Evolutionary conservation across 2,888 invertebrate species (phyloP).

Genomic region (Tenthredo livida): DNA sequence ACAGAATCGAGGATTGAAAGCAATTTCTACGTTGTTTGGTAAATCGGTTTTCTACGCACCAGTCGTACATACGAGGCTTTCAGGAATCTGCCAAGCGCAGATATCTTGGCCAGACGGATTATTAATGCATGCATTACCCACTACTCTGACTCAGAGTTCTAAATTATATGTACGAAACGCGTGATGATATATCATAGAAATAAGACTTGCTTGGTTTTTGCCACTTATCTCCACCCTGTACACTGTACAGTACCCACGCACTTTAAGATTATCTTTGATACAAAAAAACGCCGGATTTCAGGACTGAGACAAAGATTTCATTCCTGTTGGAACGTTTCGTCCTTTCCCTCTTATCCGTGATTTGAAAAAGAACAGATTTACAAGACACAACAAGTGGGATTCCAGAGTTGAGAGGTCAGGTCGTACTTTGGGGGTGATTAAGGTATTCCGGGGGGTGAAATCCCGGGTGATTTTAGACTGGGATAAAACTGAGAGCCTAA

Average conservation of each 20-base stretch:
- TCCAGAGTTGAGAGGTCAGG: neutral
- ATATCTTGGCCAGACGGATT: constrained; percentile 23
- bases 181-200: constrained; percentile 5
- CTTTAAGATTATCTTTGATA: no score
- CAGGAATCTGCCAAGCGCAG: constrained; percentile 31
- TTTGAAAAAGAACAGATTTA: no score
- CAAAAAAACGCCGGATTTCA: no score
- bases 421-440: neutral
- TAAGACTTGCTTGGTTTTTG: neutral
- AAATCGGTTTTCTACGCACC: neutral
- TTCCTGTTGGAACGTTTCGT: no score
- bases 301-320: no score
- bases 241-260: no score
- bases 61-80: neutral
- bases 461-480: neutral
- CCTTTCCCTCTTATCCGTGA: no score
- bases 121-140: neutral
- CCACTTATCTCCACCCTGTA: neutral
- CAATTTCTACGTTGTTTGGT: neutral
- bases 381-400: constrained; percentile 31
- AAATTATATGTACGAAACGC: neutral
- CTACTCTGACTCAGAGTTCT: neutral
- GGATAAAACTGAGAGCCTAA: neutral
- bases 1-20: neutral
- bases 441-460: neutral